phyloP scores from a whole-genome alignment of 1,140 invertebrate species.

The Choristoneura fumiferana region DNA sequence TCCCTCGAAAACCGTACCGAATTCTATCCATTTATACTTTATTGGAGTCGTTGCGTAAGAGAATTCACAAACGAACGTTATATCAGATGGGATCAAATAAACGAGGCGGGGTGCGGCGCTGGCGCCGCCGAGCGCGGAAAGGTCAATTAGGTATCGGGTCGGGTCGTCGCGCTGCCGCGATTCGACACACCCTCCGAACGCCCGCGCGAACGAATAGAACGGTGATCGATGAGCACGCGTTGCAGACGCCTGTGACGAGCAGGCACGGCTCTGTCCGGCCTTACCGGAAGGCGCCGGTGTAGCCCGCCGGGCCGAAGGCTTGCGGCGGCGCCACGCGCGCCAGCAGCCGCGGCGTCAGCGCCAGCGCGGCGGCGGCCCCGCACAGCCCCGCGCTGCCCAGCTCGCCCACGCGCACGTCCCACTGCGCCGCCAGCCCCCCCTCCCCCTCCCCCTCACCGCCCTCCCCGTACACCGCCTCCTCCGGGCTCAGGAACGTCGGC shows the following conservation, averaged over 20 bases:
- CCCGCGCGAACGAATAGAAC: background rate
- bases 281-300: conserved; percentile 43
- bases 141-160: too few relatives aligned
- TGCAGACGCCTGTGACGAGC: too few relatives aligned
- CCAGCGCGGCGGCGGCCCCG: conserved; percentile 43
- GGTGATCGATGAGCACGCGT: too few relatives aligned
- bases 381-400: conserved; percentile 43
- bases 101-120: too few relatives aligned
- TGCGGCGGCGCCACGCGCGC: conserved; percentile 48
- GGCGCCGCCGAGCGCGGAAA: too few relatives aligned
- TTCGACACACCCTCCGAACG: background rate
- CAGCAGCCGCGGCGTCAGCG: conserved; percentile 51
- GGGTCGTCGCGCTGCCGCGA: too few relatives aligned
- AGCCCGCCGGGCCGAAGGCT: conserved; percentile 38
- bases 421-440: background rate
- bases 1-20: too few relatives aligned
- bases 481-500: conserved; percentile 36
- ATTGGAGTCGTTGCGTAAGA: too few relatives aligned
- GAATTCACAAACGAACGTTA: too few relatives aligned
- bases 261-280: too few relatives aligned
- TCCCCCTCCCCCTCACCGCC: conserved; percentile 7
- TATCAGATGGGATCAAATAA: too few relatives aligned
- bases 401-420: conserved; percentile 35
- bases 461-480: background rate
- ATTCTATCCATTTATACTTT: too few relatives aligned